phyloP scores from a whole-genome alignment of 2,888 invertebrate species.

The Spicauda simplicius region DNA sequence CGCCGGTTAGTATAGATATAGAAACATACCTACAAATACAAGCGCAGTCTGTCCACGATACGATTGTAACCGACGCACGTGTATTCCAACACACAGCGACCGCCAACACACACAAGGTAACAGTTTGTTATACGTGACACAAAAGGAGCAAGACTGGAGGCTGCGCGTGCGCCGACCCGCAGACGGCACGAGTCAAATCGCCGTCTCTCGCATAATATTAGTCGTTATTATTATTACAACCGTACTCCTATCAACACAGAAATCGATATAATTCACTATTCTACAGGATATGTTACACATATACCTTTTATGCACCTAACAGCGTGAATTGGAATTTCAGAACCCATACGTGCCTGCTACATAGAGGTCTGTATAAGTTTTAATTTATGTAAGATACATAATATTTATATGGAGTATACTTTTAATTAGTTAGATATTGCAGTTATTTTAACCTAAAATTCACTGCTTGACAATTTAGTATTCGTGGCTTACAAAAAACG shows the following conservation, averaged over 20 bases:
- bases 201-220: constrained; percentile 42
- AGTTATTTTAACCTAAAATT: too few species aligned
- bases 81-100: constrained; percentile 48
- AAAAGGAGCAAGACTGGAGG: constrained; percentile 81
- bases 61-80: constrained; percentile 53
- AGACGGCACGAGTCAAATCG: constrained; percentile 78
- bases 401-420: too few species aligned
- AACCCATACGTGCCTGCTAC: too few species aligned
- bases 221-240: constrained; percentile 38
- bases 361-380: too few species aligned
- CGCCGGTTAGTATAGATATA: not conserved
- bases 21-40: not conserved
- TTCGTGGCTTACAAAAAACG: too few species aligned
- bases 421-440: too few species aligned
- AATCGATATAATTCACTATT: not conserved
- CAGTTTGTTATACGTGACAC: constrained; percentile 71
- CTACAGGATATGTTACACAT: too few species aligned
- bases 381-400: too few species aligned
- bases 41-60: not conserved
- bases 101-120: constrained; percentile 57
- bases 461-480: too few species aligned
- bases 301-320: too few species aligned
- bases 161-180: constrained; percentile 81
- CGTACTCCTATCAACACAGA: not conserved
- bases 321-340: too few species aligned